Conservation (phyloP, 37 sponge, comb jelly and placozoan species). For the Amphimedon queenslandica region DNA sequence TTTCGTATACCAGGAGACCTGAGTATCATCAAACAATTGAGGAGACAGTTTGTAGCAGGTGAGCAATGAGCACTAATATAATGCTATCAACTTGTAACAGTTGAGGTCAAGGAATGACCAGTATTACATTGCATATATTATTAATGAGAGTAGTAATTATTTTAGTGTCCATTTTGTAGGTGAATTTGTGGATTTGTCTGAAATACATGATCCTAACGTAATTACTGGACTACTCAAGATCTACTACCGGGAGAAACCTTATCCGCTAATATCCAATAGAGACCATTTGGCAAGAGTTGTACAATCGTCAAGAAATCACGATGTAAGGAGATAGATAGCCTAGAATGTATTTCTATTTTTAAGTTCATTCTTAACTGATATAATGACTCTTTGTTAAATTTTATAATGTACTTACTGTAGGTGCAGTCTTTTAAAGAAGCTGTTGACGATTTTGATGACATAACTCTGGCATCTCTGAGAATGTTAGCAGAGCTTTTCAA, state of each 20-base stretch:
- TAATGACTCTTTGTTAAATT: no score
- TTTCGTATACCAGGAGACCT: constrained; percentile 86
- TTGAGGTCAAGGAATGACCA: no score
- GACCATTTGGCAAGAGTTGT: constrained; percentile 13
- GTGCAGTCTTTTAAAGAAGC: constrained; percentile 10
- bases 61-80: constrained; percentile 8
- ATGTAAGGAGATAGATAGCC: no score
- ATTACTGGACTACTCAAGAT: constrained; percentile 81
- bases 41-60: constrained; percentile 52
- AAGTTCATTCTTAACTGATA: no score
- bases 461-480: constrained; percentile 20
- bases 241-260: constrained; percentile 68
- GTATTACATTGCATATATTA: no score
- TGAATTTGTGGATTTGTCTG: constrained; percentile 48
- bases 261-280: constrained; percentile 58
- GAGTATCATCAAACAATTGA: constrained; percentile 36
- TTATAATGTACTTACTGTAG: constrained; percentile 3
- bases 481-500: constrained; percentile 43
- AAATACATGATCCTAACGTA: constrained; percentile 67
- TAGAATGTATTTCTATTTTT: no score
- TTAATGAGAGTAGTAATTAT: no score
- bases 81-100: no score
- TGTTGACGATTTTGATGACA: constrained; percentile 6
- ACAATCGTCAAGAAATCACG: constrained; percentile 23
- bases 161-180: constrained; percentile 18